These are phyloP conservation scores for Chelonus insularis DNA, from an alignment of 1,140 invertebrate genomes.

Conservation along the genomic window DNA sequence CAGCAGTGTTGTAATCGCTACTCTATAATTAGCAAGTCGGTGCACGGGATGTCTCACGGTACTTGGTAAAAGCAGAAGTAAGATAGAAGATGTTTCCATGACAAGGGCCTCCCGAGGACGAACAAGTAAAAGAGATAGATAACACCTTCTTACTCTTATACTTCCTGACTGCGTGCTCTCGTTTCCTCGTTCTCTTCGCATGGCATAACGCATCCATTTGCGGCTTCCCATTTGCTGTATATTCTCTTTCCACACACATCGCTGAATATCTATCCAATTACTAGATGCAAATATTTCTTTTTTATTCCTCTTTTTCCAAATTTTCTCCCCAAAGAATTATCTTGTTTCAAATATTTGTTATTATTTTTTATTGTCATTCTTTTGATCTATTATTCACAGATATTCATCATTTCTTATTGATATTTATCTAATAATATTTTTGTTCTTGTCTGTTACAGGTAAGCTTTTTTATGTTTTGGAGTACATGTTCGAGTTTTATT, in stretches of 20 bases:
- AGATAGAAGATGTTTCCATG: neutral
- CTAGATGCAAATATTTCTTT: constrained; percentile 35
- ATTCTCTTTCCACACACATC: constrained; percentile 12
- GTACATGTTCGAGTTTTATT: no score
- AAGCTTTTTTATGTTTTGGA: no score
- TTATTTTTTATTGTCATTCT: no score
- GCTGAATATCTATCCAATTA: constrained; percentile 36
- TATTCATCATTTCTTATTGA: no score
- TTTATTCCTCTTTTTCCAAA: neutral
- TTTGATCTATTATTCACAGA: no score
- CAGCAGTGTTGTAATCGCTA: constrained; percentile 8
- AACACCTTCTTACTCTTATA: neutral
- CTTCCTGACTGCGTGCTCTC: constrained; percentile 11
- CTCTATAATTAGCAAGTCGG: constrained; percentile 13
- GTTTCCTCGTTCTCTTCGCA: constrained; percentile 6
- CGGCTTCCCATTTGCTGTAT: neutral
- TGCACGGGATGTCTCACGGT: constrained; percentile 10
- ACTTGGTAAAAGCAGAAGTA: neutral
- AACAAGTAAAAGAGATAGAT: neutral
- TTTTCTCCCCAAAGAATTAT: no score
- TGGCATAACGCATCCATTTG: constrained; percentile 1
- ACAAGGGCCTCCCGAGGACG: neutral
- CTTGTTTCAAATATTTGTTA: no score
- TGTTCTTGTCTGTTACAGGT: no score
- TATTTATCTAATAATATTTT: no score